phyloP scores from a whole-genome alignment of 2,113 vertebrate genomes.

The Cyphomyrus plagiostoma region DNA sequence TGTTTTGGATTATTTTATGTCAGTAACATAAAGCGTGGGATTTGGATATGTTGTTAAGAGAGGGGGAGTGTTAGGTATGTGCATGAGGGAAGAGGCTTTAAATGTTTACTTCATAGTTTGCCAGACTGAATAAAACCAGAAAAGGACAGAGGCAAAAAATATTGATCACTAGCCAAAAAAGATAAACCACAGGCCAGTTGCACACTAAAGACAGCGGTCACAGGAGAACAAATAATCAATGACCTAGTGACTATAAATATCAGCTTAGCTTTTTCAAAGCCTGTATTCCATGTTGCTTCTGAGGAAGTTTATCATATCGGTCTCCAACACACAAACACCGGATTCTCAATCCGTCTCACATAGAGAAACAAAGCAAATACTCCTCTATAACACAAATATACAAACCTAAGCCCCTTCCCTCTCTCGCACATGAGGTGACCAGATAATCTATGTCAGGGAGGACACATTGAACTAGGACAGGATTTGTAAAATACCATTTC shows the following conservation, averaged over 20 bases:
- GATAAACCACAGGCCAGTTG: not conserved
- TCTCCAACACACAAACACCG: not conserved
- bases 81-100: not conserved
- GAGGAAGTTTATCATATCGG: not conserved
- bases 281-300: not conserved
- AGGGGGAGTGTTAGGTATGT: not conserved
- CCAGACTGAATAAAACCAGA: not conserved
- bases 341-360: not conserved
- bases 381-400: not conserved
- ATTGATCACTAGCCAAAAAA: not conserved
- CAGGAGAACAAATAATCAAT: not conserved
- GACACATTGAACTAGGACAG: no score
- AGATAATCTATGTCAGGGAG: no score
- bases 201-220: not conserved
- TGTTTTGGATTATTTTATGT: not conserved
- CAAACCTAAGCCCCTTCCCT: not conserved
- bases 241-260: not conserved
- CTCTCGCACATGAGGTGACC: not conserved
- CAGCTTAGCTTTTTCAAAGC: not conserved
- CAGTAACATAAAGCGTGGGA: not conserved
- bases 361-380: not conserved
- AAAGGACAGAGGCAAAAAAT: not conserved
- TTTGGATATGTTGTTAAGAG: not conserved
- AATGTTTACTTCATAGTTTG: constrained; percentile 1
- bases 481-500: no score